Base-by-base conservation (phyloP, 2,113 vertebrate genomes). In the Malaclemys terrapin region DNA sequence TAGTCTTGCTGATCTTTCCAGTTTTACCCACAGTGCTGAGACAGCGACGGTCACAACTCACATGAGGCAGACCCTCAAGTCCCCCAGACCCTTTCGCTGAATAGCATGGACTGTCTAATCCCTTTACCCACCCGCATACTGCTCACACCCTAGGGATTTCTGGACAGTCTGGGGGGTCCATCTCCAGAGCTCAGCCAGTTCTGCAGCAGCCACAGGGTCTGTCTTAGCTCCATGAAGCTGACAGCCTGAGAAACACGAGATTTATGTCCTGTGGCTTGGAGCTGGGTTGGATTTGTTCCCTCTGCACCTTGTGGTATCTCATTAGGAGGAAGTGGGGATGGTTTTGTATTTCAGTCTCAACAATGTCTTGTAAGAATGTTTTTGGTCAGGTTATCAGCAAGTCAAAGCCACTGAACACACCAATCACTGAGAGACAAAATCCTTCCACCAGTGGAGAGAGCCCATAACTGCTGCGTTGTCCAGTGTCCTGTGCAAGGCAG, bases 351-450 rank as follows among this genome's bases (percentile, higher is more conserved):
- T 92, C 52, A 38, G 87, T 82, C 54, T 91, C 0, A 1, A 65
- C 52, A 84, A 94, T 9, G 1, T 42, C 75, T 45, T 42, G 22
- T 47, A 3, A 13, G 62, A 65, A 65, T 35, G 31, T 14, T 16
- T 17, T 35, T 14, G 12, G 87, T 95, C 94, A 96, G 94, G 91
- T 90, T 89, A 96, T 95, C 94, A 97, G 83, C 2, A 2, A 92
- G 45, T 96, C 93, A 96, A 87, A 89, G 93, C 83, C 92, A 92
- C 95, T 96, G 95, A 97, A 59, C 88, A 29, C 93, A 97, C 88
- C 94, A 94, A 88, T 89, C 82, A 96, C 84, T 95, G 96, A 96
- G 91, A 96, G 96, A 93, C 92, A 72, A 94, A 96, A 96, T 92
- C 95, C 91, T 65, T 76, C 56, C 93, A 52, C 88, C 88, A 7